Evolutionary conservation across 2,797 vertebrate genomes (phyloP), one percentile per base, ranked within the genome.

Genomic region (Chrysocyon brachyurus): DNA sequence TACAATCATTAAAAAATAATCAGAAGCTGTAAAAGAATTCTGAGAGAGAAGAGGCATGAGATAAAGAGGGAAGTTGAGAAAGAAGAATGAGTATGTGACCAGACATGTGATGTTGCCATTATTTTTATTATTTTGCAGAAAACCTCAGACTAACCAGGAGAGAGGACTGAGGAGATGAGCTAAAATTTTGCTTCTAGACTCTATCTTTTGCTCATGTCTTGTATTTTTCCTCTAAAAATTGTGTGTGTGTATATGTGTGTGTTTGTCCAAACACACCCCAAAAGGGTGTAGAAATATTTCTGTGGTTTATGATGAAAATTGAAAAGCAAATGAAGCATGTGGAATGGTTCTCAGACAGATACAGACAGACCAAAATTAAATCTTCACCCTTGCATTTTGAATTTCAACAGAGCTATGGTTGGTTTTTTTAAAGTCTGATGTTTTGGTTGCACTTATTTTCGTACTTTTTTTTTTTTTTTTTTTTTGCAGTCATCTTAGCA

Each of bases 121-220:
- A 88, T 91, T 94, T 95, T 93, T 83, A 82, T 93, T 97, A 93
- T 91, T 96, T 93, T 78, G 81, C 72, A 90, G 46, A 96, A 94
- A 95, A 88, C 73, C 84, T 94, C 77, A 97, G 89, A 86, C 68
- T 28, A 87, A 52, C 1, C 11, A 86, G 79, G 77, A 88, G 46
- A 83, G 54, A 33, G 1, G 12, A 57, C 2, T 2, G 12, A 79
- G 88, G 21, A 66, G 59, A 82, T 52, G 73, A 66, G n/a, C 64
- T 91, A 64, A 49, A 79, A 66, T 31, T 66, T 56, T 89, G 19
- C 56, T 91, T 72, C 33, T 24, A 52, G 33, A 85, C 8, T 22
- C 88, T 64, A 52, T 72, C 59, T 94, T 94, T 75, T 49, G 83
- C 81, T 87, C 31, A 12, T 17, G 68, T 54, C 26, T 77, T 83